Conservation (phyloP, 2,797 vertebrate species). For the Enteromius trimaculatus region DNA sequence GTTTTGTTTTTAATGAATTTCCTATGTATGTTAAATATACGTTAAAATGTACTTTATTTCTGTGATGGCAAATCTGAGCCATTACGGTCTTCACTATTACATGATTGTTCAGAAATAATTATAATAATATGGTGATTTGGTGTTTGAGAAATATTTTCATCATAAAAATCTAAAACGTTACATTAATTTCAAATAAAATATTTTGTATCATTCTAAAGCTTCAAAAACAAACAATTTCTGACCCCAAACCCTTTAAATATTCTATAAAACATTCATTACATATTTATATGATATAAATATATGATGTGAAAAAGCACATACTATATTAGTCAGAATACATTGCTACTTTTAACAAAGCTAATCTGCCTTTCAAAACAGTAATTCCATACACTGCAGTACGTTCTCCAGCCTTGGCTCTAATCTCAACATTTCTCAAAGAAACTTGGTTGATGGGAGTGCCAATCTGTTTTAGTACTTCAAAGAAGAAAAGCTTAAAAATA, state of each 20-base stretch:
- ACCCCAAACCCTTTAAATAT: background rate
- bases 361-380: conserved; percentile 3
- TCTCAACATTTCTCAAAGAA: background rate
- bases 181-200: background rate
- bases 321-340: background rate
- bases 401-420: background rate
- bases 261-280: background rate
- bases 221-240: background rate
- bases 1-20: background rate
- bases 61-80: background rate
- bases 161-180: too few relatives aligned
- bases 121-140: background rate
- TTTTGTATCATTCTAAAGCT: background rate
- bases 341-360: background rate
- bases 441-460: background rate
- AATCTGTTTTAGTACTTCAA: background rate
- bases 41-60: background rate
- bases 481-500: background rate
- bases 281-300: background rate
- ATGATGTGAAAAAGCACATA: background rate
- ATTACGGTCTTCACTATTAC: background rate
- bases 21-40: background rate
- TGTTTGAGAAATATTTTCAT: background rate
- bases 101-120: background rate
- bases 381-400: background rate